phyloP scores from a whole-genome alignment of 1,140 invertebrate genomes.

The Augochlora pura region DNA sequence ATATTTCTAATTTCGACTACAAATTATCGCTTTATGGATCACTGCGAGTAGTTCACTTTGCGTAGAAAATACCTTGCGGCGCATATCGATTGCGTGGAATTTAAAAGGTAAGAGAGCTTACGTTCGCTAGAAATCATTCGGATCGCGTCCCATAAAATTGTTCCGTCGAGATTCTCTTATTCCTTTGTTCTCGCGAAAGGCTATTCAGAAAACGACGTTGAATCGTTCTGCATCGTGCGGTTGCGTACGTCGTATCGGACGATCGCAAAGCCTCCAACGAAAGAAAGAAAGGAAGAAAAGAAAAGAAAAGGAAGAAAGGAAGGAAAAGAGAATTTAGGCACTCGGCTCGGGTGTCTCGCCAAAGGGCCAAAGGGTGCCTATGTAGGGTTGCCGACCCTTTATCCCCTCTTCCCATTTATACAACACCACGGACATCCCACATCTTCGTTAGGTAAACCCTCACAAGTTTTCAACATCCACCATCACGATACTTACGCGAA shows the following conservation, averaged over 20 bases:
- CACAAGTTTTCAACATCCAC: conserved; percentile 3
- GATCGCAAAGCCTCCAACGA: conserved; percentile 32
- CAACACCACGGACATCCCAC: background rate
- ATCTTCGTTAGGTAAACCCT: background rate
- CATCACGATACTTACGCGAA: conserved; percentile 1
- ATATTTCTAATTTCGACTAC: too few relatives aligned
- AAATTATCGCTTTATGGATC: too few relatives aligned
- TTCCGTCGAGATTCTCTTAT: conserved; percentile 10
- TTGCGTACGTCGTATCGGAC: conserved; percentile 43
- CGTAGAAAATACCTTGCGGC: background rate
- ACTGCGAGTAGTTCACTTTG: too few relatives aligned
- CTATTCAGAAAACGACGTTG: conserved; percentile 51
- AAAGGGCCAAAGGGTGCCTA: conserved; percentile 40
- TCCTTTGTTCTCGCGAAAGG: conserved; percentile 23
- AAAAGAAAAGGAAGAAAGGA: conserved; percentile 1
- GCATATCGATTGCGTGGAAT: conserved; percentile 24
- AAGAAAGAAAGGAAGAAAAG: conserved; percentile 6
- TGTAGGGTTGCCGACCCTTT: conserved; percentile 60
- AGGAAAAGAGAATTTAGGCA: conserved; percentile 52
- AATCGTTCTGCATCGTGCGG: conserved; percentile 41
- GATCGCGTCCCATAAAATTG: conserved; percentile 45
- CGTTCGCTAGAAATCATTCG: conserved; percentile 39
- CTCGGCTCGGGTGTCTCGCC: conserved; percentile 47
- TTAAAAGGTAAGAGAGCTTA: conserved; percentile 19
- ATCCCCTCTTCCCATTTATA: conserved; percentile 17